Evolutionary conservation across 2,113 vertebrate species (phyloP), one percentile per base, ranked within the genome.

Genomic region (Rhadina sibilatrix): DNA sequence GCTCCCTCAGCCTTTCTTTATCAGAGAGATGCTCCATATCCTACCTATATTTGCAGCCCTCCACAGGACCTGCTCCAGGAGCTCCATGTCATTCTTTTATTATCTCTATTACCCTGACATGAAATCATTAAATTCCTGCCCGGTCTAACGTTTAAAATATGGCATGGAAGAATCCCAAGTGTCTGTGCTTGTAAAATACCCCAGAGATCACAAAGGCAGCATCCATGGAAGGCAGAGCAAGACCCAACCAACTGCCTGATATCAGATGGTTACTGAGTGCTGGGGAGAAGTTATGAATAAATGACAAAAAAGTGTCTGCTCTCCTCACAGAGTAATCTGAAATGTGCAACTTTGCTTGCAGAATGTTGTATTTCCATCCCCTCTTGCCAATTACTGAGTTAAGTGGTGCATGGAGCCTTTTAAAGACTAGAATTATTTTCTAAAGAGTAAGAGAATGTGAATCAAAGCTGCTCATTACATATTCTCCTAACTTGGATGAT

Each of bases 301-400:
- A 53, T 59, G 90, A 88, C 84, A 91, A 60, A 79, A 79, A 71
- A 37, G 46, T 47, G 68, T 68, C 56, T 80, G 70, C 47, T 89
- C 60, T 75, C 72, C 83, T 93, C 72, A 68, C 68, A 92, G 92
- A 78, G 37, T 18, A 81, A 93, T 86, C 69, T 89, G 88, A 92
- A 95, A 94, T 38, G 76, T 90, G 85, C 72, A 93, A 52, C 83
- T 94, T 92, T 76, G 65, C 92, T 93, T 89, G 88, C 76, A 93
- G 88, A 93, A 89, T 27, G 76, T 69, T 93, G 94, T 81, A 84
- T 93, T 96, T 94, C 80, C 40, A 86, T 96, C 88, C 88, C 80
- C 80, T 95, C 91, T 91, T 95, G 96, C 94, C 96, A 96, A 96
- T 96, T 96, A 95, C 93, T 72, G 90, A 92, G 90, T 95, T 96